Percentiles rank a stretch among this genome's conserved stretches.
These are phyloP conservation scores for Diplogasteroides magnus DNA, from an alignment of 1,140 invertebrate species.

Conservation along the genomic window DNA sequence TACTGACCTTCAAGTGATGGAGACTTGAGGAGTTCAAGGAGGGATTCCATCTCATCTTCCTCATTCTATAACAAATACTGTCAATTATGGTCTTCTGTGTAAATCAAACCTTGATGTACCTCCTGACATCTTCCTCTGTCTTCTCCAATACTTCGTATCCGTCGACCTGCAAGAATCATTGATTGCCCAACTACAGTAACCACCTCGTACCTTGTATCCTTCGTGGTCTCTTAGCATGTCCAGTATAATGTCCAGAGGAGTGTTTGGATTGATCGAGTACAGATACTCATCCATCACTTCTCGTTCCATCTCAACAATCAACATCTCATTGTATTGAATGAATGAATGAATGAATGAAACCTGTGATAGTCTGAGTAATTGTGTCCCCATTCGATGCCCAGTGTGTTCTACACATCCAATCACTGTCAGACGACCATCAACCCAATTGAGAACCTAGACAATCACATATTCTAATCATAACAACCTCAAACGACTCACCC, in stretches of 20 bases:
- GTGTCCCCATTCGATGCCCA: slow-evolving; percentile 25
- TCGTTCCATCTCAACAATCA: too few species aligned
- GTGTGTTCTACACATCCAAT: slow-evolving; percentile 24
- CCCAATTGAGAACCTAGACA: slow-evolving; percentile 12
- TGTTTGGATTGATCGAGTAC: background rate
- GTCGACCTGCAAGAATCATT: background rate
- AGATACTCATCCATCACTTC: slow-evolving; percentile 11
- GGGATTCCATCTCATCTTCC: background rate
- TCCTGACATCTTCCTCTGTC: background rate
- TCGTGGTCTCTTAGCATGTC: slow-evolving; percentile 4
- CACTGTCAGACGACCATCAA: slow-evolving; percentile 12
- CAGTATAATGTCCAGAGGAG: background rate
- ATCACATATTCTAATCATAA: background rate
- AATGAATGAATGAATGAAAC: background rate
- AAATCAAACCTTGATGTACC: background rate
- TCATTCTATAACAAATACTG: background rate
- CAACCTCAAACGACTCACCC: slow-evolving; percentile 1
- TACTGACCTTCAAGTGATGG: background rate
- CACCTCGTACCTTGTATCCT: background rate
- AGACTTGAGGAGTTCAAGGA: background rate
- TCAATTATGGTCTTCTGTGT: background rate
- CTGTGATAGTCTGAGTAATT: slow-evolving; percentile 15
- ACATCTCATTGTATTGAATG: too few species aligned
- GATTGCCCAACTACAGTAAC: background rate
- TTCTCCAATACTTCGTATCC: background rate